Percentiles rank a stretch among this genome's conserved stretches.
These are phyloP conservation scores for Mionectes macconnelli DNA, from an alignment of 2,113 vertebrate species.

Conservation along the genomic window DNA sequence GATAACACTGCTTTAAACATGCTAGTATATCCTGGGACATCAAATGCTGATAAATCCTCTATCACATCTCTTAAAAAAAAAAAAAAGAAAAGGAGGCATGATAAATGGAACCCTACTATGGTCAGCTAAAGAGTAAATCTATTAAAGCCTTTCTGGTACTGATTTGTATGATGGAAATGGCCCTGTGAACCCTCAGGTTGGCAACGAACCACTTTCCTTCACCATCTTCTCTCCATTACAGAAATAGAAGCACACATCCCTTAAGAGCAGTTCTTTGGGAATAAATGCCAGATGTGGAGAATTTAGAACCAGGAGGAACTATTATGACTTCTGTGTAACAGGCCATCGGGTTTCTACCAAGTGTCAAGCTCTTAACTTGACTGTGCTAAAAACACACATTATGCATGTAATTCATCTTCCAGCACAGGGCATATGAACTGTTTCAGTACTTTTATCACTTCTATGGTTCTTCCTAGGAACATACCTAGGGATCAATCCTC, in stretches of 20 bases:
- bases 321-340: background rate
- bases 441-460: background rate
- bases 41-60: background rate
- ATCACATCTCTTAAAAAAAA: background rate
- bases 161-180: background rate
- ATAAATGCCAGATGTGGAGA: constrained; percentile 14
- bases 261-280: background rate
- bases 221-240: background rate
- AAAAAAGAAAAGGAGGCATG: background rate
- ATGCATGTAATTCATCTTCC: background rate
- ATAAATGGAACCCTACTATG: background rate
- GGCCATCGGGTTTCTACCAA: background rate
- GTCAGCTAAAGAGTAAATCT: background rate
- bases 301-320: background rate
- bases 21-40: background rate
- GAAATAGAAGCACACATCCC: background rate
- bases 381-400: background rate
- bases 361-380: background rate
- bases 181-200: background rate
- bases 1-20: background rate
- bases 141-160: background rate
- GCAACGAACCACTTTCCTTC: background rate
- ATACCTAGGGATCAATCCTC: background rate
- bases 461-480: background rate
- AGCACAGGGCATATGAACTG: background rate